phyloP scores from a whole-genome alignment of 1,140 invertebrate genomes.

The Daktulosphaira vitifoliae region DNA sequence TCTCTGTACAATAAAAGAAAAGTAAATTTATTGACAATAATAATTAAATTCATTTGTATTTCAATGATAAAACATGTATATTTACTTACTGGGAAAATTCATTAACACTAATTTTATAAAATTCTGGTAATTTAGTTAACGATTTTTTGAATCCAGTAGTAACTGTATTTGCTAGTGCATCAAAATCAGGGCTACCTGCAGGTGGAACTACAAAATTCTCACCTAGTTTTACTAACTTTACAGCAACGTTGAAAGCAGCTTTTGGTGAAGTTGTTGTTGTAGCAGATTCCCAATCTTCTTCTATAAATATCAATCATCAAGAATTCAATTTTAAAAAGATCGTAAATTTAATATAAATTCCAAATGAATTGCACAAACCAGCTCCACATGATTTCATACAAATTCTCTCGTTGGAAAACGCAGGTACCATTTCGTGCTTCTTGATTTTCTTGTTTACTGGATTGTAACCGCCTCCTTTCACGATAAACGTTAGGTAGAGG shows the following conservation, averaged over 20 bases:
- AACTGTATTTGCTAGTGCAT: slow-evolving; percentile 60
- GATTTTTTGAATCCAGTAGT: slow-evolving; percentile 49
- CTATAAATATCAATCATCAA: neutral
- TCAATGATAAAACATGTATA: too few species aligned
- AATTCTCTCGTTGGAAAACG: slow-evolving; percentile 66
- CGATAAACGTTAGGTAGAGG: slow-evolving; percentile 79
- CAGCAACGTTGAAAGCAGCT: slow-evolving; percentile 58
- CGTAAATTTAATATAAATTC: neutral
- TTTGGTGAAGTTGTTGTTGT: slow-evolving; percentile 50
- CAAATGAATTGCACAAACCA: slow-evolving; percentile 46
- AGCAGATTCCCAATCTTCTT: slow-evolving; percentile 34
- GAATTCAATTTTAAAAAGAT: neutral
- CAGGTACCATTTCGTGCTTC: slow-evolving; percentile 68
- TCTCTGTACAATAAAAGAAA: slow-evolving; percentile 42
- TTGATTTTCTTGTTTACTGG: slow-evolving; percentile 74
- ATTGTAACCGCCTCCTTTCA: slow-evolving; percentile 73
- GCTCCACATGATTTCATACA: slow-evolving; percentile 73
- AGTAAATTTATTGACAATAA: too few species aligned
- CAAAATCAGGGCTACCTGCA: slow-evolving; percentile 59
- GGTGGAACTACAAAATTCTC: slow-evolving; percentile 64
- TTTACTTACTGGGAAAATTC: slow-evolving; percentile 62
- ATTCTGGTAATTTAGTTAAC: slow-evolving; percentile 60
- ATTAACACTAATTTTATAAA: slow-evolving; percentile 57
- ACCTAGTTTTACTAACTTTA: slow-evolving; percentile 66
- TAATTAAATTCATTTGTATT: too few species aligned